Percentiles rank a stretch among this genome's conserved stretches.
These are phyloP conservation scores for Thaumetopoea pityocampa DNA, from an alignment of 1,140 invertebrate species.

Conservation along the genomic window DNA sequence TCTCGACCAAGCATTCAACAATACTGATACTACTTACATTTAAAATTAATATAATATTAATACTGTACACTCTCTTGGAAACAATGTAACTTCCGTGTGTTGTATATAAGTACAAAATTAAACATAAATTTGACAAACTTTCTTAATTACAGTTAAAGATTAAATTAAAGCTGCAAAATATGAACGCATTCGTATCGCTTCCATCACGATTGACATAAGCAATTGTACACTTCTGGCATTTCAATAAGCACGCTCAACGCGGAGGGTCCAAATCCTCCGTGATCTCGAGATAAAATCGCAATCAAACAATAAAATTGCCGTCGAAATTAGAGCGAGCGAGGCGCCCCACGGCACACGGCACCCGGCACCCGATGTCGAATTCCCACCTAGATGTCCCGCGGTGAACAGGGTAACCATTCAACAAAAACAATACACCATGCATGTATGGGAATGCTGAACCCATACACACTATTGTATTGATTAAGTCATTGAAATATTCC, in stretches of 20 bases:
- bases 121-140: too few species aligned
- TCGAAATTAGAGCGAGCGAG: slow-evolving; percentile 45
- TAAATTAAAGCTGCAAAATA: too few species aligned
- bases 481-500: slow-evolving; percentile 65
- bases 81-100: too few species aligned
- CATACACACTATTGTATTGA: slow-evolving; percentile 65
- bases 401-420: slow-evolving; percentile 40
- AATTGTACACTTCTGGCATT: slow-evolving; percentile 21
- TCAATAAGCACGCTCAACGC: slow-evolving; percentile 38
- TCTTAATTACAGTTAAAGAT: too few species aligned
- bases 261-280: slow-evolving; percentile 51
- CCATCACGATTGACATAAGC: slow-evolving; percentile 10
- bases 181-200: slow-evolving; percentile 1
- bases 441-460: slow-evolving; percentile 68
- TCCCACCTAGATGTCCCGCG: slow-evolving; percentile 45
- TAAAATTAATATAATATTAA: too few species aligned
- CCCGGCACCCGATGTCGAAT: slow-evolving; percentile 52
- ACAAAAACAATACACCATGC: slow-evolving; percentile 57
- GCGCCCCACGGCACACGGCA: slow-evolving; percentile 33
- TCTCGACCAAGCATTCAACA: too few species aligned
- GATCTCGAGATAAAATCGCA: slow-evolving; percentile 59
- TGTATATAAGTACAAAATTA: too few species aligned
- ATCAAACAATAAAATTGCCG: slow-evolving; percentile 43
- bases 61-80: too few species aligned
- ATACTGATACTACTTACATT: too few species aligned